Base-by-base conservation (phyloP, 2,888 invertebrate species). In the Schizaphis graminum region DNA sequence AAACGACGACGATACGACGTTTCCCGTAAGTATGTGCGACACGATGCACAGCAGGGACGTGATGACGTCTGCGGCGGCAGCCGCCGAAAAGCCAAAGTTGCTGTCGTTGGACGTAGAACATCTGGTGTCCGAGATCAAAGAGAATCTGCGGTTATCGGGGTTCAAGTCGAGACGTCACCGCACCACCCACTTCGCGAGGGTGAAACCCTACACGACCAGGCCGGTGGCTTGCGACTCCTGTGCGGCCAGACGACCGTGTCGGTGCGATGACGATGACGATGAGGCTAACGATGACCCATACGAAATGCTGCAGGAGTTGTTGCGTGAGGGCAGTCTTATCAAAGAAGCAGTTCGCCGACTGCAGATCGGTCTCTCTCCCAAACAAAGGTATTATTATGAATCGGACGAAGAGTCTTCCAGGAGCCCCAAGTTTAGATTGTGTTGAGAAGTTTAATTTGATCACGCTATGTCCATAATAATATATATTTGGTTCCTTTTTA, bases 51-150 rank as follows among this genome's bases (percentile, higher is more conserved):
- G 93, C 57, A 90, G 89, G 89, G 93, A 93, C 89, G 67, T 85
- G 49, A 94, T 94, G 94, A 91, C 89, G 89, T 90, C 93, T 28
- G 26, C 93, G 10, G 85, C 91, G 2, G n/a, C 91, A 24, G n/a
- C 87, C 5, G 57, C 47, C 44, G 91, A 94, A 21, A 49, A 91
- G 28, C 21, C 93, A 28, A 94, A 96, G 94, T 96, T 96, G 95
- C 95, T 96, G 49, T 95, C 97, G 28, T 96, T 96, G 95, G 97
- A 97, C 95, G 97, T 97, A 95, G 97, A 97, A 95, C 96, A 97
- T 94, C 96, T 97, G 94, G 97, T 97, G 77, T 96, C 97, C 94
- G 97, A 97, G 95, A 97, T 97, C 94, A 97, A 97, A 95, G 97
- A 97, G 95, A 97, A 97, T 95, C 96, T 97, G 53, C 96, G 97